Conservation (phyloP, 2,888 invertebrate genomes). For the Entomobrya proxima region DNA sequence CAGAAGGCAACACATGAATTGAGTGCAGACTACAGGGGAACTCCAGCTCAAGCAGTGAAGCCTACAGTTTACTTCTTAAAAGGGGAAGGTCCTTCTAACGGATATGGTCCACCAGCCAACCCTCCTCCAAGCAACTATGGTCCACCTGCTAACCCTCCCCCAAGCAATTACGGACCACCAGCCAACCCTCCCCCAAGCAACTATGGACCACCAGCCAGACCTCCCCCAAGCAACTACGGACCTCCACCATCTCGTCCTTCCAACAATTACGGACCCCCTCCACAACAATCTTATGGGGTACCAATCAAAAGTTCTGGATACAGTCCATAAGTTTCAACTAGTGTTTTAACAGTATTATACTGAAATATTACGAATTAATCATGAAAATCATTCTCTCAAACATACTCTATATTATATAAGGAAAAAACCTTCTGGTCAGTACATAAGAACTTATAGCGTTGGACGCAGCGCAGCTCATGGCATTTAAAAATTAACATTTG, state of each 20-base stretch:
- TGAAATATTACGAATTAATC: neutral
- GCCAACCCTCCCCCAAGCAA: neutral
- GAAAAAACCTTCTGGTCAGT: constrained; percentile 36
- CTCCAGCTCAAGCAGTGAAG: constrained; percentile 21
- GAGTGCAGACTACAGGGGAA: constrained; percentile 46
- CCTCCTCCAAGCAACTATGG: no score
- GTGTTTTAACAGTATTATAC: neutral
- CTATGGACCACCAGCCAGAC: constrained; percentile 30
- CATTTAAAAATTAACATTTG: no score
- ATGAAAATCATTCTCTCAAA: neutral
- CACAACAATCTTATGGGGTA: constrained; percentile 9
- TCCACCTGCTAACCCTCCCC: no score
- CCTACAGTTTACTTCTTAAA: constrained; percentile 52
- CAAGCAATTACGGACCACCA: constrained; percentile 31
- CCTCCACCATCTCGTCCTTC: constrained; percentile 1
- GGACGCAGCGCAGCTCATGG: neutral
- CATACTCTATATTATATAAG: neutral
- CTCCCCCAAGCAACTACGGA: neutral
- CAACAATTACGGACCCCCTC: neutral
- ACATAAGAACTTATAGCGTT: constrained; percentile 1
- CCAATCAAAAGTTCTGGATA: constrained; percentile 39
- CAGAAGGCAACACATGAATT: constrained; percentile 50
- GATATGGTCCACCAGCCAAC: neutral
- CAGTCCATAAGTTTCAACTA: neutral
- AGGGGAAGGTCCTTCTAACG: constrained; percentile 1